These are phyloP conservation scores for Hydractinia echinata DNA, from an alignment of 30 jellyfish, hydroid and myxozoan genomes.

Conservation along the genomic window DNA sequence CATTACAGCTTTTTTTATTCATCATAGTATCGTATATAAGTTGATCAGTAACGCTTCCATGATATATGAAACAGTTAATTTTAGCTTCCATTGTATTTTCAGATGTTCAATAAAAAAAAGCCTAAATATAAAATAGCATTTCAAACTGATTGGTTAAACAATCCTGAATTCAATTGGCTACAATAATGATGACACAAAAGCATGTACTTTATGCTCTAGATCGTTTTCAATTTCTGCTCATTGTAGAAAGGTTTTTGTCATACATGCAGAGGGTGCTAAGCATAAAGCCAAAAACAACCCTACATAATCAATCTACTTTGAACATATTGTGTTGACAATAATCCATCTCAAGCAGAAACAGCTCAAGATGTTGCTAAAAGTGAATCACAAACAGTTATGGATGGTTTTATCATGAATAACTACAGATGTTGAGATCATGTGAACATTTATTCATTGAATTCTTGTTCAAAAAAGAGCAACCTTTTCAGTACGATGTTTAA, in stretches of 20 bases:
- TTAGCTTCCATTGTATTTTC: not conserved
- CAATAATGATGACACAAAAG: not conserved
- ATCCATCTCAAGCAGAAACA: not conserved
- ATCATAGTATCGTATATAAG: too few relatives aligned
- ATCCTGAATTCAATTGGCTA: conserved; percentile 1
- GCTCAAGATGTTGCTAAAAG: not conserved
- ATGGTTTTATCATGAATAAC: not conserved
- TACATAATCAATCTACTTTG: too few relatives aligned
- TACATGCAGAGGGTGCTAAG: conserved; percentile 8
- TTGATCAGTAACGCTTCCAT: too few relatives aligned
- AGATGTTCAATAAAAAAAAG: not conserved
- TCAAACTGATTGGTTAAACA: not conserved
- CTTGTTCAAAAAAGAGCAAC: not conserved
- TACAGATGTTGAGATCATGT: not conserved
- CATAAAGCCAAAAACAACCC: too few relatives aligned
- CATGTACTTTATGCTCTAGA: not conserved
- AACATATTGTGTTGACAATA: not conserved
- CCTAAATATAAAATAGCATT: not conserved
- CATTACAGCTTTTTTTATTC: too few relatives aligned
- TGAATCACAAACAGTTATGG: accelerated
- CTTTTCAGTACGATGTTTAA: not conserved
- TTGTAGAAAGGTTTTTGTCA: not conserved
- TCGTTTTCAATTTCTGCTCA: not conserved
- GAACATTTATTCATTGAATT: not conserved
- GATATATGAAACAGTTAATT: too few relatives aligned